Base-by-base conservation (phyloP, 2,113 vertebrate species). In the Carassius auratus region DNA sequence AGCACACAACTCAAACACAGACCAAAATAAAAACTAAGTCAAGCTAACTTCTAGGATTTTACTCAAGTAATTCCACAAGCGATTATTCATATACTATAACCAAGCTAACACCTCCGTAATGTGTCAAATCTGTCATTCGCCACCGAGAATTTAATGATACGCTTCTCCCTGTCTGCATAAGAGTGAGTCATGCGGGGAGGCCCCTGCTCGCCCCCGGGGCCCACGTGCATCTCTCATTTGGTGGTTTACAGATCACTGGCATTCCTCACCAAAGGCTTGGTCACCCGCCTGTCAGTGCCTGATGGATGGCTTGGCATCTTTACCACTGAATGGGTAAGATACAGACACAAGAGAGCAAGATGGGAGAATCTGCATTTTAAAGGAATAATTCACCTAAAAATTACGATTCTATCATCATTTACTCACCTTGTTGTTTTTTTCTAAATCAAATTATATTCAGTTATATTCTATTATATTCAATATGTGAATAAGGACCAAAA, bases 251-350 rank as follows among this genome's bases (percentile, higher is more conserved):
- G 91, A 92, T 91, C 87, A 9, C 87, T 85, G 90, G 90, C 76
- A 36, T 91, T 81, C 92, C 86, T 90, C 84, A 76, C 75, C 89
- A 89, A 90, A 91, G 86, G 86, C 85, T 0, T 30, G 86, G 85
- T 30, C 87, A 74, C 88, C 89, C 86, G 91, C 86, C 86, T 88
- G 88, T 88, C 91, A 90, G 92, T 89, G 88, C 85, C 91, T 93
- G 94, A 93, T 92, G 89, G 92, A 93, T 91, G 91, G 91, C 81
- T 88, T 89, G 92, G 92, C 92, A 90, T 88, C 89, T 74, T 82
- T 64, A 66, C 84, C 87, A 75, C 52, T 50, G 26, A 23, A 73
- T 33, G 21, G 23, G 12, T 69, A 21, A 80, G 23, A 52, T 21
- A 75, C 64, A 50, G 21, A n/a, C 21, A n/a, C 57, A 4, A 48